Conservation (phyloP, 2,797 vertebrate species). For the Acrocephalus scirpaceus region DNA sequence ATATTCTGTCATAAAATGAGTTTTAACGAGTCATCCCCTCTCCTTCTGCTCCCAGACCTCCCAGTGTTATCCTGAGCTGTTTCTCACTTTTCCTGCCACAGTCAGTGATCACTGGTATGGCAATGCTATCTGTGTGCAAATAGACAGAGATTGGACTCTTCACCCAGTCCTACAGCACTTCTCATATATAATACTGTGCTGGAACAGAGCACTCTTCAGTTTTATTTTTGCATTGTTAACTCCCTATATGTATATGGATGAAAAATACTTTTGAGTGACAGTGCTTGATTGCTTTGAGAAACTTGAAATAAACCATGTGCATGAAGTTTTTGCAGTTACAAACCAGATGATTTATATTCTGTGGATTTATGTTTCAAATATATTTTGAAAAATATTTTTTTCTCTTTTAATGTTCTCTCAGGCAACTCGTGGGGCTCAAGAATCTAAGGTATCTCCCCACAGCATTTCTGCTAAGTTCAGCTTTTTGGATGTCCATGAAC, state of each 20-base stretch:
- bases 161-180: background rate
- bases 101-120: background rate
- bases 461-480: constrained; percentile 83
- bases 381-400: background rate
- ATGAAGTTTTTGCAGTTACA: background rate
- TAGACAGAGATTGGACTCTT: background rate
- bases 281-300: background rate
- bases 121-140: background rate
- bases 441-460: constrained; percentile 82
- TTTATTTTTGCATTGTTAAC: background rate
- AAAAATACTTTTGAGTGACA: background rate
- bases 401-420: constrained; percentile 63
- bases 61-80: background rate
- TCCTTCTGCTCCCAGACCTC: background rate
- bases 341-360: background rate
- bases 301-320: background rate
- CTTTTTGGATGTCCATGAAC: constrained; percentile 92
- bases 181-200: background rate
- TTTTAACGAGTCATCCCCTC: background rate
- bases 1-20: background rate
- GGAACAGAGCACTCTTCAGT: background rate
- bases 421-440: constrained; percentile 77
- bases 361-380: background rate
- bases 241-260: background rate
- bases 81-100: background rate